Conservation (phyloP, 2,888 invertebrate genomes). For the Pterobdella sp. region DNA sequence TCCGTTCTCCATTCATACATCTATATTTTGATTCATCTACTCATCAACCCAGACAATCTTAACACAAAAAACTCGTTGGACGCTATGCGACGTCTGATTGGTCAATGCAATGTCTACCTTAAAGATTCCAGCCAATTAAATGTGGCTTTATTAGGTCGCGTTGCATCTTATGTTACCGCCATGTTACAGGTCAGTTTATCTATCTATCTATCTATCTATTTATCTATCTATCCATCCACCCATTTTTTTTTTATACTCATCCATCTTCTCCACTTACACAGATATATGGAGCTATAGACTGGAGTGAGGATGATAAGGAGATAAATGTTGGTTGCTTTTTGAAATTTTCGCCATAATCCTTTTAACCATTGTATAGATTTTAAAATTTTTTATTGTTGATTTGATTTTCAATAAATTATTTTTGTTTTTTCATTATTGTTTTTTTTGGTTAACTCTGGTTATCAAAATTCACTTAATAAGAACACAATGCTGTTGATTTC, state of each 20-base stretch:
- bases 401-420: too few relatives aligned
- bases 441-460: neutral
- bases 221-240: too few relatives aligned
- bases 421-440: too few relatives aligned
- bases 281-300: neutral
- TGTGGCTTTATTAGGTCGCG: slow-evolving; percentile 64
- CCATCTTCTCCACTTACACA: neutral
- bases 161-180: slow-evolving; percentile 71
- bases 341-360: neutral
- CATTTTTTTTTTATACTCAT: neutral
- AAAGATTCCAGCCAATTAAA: slow-evolving; percentile 54
- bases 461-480: neutral
- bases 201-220: too few relatives aligned
- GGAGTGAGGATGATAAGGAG: neutral
- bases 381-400: too few relatives aligned
- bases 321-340: neutral
- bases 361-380: too few relatives aligned
- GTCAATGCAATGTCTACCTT: slow-evolving; percentile 76
- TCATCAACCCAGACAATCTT: slow-evolving; percentile 62
- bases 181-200: slow-evolving; percentile 49
- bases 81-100: slow-evolving; percentile 73
- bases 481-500: too few relatives aligned
- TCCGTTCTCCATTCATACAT: neutral
- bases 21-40: neutral
- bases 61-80: slow-evolving; percentile 85